A percentile compares a stretch with the other conserved stretches of the same genome.
phyloP scores from a whole-genome alignment of 2,888 invertebrate species.

The Teleogryllus oceanicus region DNA sequence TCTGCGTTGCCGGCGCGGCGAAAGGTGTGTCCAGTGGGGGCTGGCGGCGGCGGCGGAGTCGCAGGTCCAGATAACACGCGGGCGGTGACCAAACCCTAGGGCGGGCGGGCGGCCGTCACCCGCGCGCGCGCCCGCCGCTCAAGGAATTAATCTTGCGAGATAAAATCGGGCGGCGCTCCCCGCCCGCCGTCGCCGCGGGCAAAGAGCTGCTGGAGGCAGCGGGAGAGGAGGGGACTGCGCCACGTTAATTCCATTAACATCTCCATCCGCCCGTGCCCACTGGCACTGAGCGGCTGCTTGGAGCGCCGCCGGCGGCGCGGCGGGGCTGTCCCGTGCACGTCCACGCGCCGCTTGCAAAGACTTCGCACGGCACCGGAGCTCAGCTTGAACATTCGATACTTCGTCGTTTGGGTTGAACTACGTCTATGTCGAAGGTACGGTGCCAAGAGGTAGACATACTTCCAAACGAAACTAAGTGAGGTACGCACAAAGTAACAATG shows the following conservation, averaged over 20 bases:
- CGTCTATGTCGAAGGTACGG: too few relatives aligned
- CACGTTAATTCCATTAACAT: conserved; percentile 12
- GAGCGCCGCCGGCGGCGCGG: too few relatives aligned
- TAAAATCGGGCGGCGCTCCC: not conserved
- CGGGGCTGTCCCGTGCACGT: too few relatives aligned
- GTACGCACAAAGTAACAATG: too few relatives aligned
- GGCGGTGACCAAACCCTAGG: not conserved
- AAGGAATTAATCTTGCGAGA: not conserved
- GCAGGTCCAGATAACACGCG: not conserved
- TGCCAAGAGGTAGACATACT: too few relatives aligned
- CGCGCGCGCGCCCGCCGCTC: not conserved
- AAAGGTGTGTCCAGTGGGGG: not conserved
- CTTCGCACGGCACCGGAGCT: too few relatives aligned
- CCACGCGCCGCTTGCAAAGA: too few relatives aligned
- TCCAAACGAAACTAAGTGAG: too few relatives aligned
- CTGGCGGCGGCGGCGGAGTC: not conserved
- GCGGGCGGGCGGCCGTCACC: not conserved
- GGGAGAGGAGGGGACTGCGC: too few relatives aligned
- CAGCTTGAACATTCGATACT: too few relatives aligned
- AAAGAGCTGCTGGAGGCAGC: not conserved
- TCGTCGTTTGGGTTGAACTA: too few relatives aligned
- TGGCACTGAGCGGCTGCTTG: not conserved
- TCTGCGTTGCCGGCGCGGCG: too few relatives aligned
- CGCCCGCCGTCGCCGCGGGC: not conserved
- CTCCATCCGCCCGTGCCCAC: not conserved